Percentiles rank a stretch among this genome's conserved stretches.
Evolutionary conservation across 1,140 invertebrate genomes (phyloP).

Genomic region (Pseudomyrmex gracilis): DNA sequence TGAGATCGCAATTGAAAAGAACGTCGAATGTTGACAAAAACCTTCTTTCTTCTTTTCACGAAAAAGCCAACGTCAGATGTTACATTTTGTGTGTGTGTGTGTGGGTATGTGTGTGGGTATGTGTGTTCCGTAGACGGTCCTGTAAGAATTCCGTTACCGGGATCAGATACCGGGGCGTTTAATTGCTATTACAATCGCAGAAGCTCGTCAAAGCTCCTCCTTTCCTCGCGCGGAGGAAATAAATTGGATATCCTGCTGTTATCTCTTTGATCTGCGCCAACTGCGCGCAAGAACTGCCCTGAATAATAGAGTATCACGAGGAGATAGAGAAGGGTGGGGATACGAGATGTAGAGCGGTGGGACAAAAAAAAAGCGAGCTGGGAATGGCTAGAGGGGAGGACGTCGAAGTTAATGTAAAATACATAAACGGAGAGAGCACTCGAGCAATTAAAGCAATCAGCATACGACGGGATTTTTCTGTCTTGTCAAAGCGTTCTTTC

Average conservation of each 20-base stretch:
- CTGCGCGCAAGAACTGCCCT: conserved; percentile 55
- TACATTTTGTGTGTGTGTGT: too few relatives aligned
- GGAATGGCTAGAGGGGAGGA: neutral
- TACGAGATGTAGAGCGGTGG: neutral
- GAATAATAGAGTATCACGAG: conserved; percentile 57
- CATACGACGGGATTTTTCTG: conserved; percentile 47
- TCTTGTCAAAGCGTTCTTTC: conserved; percentile 29
- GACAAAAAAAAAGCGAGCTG: neutral
- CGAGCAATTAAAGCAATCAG: conserved; percentile 56
- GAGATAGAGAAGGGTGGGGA: too few relatives aligned
- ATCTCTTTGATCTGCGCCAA: conserved; percentile 53
- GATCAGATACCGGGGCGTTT: conserved; percentile 12
- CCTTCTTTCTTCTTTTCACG: too few relatives aligned
- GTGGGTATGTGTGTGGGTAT: too few relatives aligned
- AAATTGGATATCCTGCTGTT: conserved; percentile 57
- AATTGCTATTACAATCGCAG: conserved; percentile 53
- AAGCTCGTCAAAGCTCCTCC: conserved; percentile 1
- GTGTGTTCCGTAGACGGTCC: neutral
- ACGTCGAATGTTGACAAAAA: too few relatives aligned
- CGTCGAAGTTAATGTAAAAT: conserved; percentile 53
- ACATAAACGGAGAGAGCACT: conserved; percentile 49
- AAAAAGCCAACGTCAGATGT: neutral
- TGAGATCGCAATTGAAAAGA: neutral
- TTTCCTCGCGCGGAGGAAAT: conserved; percentile 6
- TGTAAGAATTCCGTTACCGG: conserved; percentile 26